phyloP scores from a whole-genome alignment of 2,888 invertebrate genomes.

The Eristalis pertinax region DNA sequence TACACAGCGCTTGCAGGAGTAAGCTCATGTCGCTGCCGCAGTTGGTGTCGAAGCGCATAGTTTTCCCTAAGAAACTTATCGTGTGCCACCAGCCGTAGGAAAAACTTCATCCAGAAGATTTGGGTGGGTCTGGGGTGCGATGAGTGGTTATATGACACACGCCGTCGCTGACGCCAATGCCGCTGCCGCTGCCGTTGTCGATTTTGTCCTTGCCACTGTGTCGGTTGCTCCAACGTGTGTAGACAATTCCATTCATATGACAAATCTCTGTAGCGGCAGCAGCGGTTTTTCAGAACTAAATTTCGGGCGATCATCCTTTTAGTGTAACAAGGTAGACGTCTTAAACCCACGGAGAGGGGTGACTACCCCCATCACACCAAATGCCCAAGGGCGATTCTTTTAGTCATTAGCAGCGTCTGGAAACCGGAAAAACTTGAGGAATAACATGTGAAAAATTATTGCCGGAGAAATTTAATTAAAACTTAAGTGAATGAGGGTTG shows the following conservation, averaged over 20 bases:
- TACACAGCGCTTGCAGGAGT: constrained; percentile 40
- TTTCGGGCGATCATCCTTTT: constrained; percentile 3
- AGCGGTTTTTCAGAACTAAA: neutral
- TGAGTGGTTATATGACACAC: constrained; percentile 34
- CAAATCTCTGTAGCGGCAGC: constrained; percentile 17
- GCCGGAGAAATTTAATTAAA: constrained; percentile 64
- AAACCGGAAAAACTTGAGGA: constrained; percentile 33
- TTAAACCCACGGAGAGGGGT: neutral
- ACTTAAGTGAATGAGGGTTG: constrained; percentile 23
- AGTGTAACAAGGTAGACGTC: neutral
- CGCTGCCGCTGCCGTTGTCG: neutral
- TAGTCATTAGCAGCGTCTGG: constrained; percentile 39
- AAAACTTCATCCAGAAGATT: constrained; percentile 43
- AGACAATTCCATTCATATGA: constrained; percentile 56
- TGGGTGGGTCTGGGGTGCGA: neutral
- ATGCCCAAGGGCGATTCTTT: constrained; percentile 35
- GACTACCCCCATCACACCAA: neutral
- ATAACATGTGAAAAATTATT: constrained; percentile 63
- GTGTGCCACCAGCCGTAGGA: constrained; percentile 39
- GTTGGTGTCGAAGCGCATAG: constrained; percentile 69
- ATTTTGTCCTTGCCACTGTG: neutral
- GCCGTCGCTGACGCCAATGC: neutral
- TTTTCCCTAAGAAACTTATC: constrained; percentile 62
- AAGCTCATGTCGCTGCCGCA: constrained; percentile 63
- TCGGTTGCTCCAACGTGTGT: constrained; percentile 19